Percentiles rank a stretch among this genome's conserved stretches.
These are phyloP conservation scores for Drosophila gaucha DNA, from an alignment of 2,888 invertebrate species.

Conservation along the genomic window DNA sequence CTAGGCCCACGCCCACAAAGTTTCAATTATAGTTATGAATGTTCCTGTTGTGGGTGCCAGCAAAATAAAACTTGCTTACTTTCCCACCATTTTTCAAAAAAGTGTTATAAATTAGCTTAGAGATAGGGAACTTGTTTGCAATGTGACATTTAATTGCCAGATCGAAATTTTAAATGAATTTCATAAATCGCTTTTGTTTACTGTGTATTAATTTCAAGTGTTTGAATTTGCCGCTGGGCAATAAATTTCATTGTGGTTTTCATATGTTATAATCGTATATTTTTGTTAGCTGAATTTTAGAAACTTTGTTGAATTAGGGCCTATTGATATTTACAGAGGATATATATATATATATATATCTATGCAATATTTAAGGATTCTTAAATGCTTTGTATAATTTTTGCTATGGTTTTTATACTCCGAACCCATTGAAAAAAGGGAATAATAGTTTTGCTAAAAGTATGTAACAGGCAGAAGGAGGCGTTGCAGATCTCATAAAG, in stretches of 20 bases:
- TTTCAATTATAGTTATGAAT: background rate
- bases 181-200: conserved; percentile 27
- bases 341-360: no score
- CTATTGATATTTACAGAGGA: no score
- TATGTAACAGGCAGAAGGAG: no score
- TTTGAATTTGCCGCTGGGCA: conserved; percentile 44
- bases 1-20: conserved; percentile 11
- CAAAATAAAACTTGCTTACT: conserved; percentile 24
- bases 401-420: no score
- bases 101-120: conserved; percentile 35
- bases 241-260: conserved; percentile 37
- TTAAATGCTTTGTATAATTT: no score
- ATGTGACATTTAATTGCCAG: conserved; percentile 26
- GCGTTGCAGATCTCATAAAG: no score
- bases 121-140: conserved; percentile 42
- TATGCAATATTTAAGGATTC: no score
- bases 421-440: no score
- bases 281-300: background rate
- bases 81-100: conserved; percentile 49
- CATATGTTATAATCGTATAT: background rate
- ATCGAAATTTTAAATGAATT: conserved; percentile 28
- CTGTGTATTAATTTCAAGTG: conserved; percentile 25
- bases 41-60: conserved; percentile 25
- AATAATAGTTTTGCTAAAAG: no score
- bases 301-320: background rate